A percentile compares a stretch with the other conserved stretches of the same genome.
phyloP scores from a whole-genome alignment of 2,113 vertebrate genomes.

The Dicentrarchus labrax region DNA sequence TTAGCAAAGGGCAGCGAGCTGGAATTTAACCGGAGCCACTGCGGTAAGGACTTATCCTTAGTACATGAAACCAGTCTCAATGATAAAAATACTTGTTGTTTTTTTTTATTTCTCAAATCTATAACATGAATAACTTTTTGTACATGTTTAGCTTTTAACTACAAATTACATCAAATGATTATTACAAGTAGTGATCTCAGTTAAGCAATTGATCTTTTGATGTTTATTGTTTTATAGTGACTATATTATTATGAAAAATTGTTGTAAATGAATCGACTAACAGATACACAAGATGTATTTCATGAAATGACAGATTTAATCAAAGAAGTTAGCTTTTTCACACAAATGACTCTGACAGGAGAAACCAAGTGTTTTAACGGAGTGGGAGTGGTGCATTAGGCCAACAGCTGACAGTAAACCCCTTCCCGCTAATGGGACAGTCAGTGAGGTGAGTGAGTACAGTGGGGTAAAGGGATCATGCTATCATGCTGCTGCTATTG shows the following conservation, averaged over 20 bases:
- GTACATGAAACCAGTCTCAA: too few relatives aligned
- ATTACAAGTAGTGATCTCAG: not conserved
- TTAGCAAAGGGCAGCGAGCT: too few relatives aligned
- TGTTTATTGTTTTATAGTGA: not conserved
- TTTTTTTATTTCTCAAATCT: not conserved
- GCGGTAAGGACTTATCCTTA: too few relatives aligned
- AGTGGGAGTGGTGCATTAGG: conserved; percentile 22
- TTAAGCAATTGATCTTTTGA: not conserved
- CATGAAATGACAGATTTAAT: not conserved
- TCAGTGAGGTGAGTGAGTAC: conserved; percentile 48
- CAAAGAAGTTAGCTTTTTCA: not conserved
- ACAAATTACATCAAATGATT: not conserved
- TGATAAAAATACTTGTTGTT: too few relatives aligned
- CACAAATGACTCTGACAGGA: conserved; percentile 10
- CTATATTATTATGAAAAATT: not conserved
- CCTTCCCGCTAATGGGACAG: conserved; percentile 50
- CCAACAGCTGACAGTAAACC: conserved; percentile 58
- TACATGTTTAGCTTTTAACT: not conserved
- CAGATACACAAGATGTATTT: not conserved
- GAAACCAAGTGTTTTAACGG: conserved; percentile 28
- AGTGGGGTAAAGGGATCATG: conserved; percentile 64
- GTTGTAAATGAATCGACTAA: not conserved
- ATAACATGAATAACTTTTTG: not conserved
- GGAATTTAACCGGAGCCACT: too few relatives aligned
- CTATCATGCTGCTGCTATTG: conserved; percentile 70